These are phyloP conservation scores for Dasyprocta punctata DNA, from an alignment of 2,113 vertebrate species.

Conservation along the genomic window DNA sequence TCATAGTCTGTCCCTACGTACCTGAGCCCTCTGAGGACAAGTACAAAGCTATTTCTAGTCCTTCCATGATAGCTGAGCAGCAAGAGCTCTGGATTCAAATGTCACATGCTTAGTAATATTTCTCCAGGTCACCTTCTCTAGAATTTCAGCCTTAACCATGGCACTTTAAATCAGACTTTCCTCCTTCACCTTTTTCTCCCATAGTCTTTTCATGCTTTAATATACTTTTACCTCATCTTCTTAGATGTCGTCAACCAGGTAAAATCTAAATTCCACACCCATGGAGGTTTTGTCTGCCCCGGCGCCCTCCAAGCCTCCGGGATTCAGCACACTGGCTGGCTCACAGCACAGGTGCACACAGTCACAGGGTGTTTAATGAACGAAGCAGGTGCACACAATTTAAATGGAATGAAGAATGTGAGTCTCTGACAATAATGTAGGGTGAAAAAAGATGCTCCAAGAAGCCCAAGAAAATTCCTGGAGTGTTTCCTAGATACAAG, in stretches of 20 bases:
- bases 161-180: neutral
- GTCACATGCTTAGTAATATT: neutral
- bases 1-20: no score
- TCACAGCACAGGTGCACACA: neutral
- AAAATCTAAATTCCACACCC: neutral
- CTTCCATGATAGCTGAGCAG: neutral
- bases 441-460: neutral
- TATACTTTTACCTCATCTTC: neutral
- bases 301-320: neutral
- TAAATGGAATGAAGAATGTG: neutral
- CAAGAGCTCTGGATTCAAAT: neutral
- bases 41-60: neutral
- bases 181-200: neutral
- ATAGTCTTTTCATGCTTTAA: neutral
- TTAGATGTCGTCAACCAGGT: neutral
- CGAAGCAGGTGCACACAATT: rapidly evolving
- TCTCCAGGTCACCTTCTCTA: neutral
- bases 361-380: neutral
- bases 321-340: neutral
- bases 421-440: neutral
- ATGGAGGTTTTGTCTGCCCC: neutral
- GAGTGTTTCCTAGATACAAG: neutral
- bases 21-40: neutral
- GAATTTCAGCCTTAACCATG: neutral
- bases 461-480: neutral